These are phyloP conservation scores for Hydropsyche tenuis DNA, from an alignment of 1,140 invertebrate genomes.

Conservation along the genomic window DNA sequence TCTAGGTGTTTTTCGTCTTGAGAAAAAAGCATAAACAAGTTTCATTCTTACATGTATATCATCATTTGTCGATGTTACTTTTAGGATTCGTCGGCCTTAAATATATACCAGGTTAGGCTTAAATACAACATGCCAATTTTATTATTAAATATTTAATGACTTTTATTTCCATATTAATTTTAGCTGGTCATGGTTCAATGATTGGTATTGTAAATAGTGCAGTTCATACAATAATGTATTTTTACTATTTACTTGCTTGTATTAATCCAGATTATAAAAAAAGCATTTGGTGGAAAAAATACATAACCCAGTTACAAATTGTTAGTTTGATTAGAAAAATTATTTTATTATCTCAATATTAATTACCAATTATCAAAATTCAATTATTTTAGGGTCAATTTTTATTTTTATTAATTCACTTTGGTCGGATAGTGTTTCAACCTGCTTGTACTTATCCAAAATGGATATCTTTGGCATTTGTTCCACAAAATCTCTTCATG, in stretches of 20 bases:
- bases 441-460: slow-evolving; percentile 77
- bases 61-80: slow-evolving; percentile 77
- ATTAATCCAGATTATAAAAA: slow-evolving; percentile 69
- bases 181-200: slow-evolving; percentile 74
- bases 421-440: slow-evolving; percentile 70
- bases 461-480: slow-evolving; percentile 62
- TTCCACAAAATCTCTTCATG: slow-evolving; percentile 73
- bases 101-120: slow-evolving; percentile 65
- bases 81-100: slow-evolving; percentile 61
- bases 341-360: too few species aligned
- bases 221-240: slow-evolving; percentile 84
- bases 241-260: slow-evolving; percentile 76
- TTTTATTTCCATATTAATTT: too few species aligned
- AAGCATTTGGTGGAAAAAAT: slow-evolving; percentile 85
- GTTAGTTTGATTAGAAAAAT: too few species aligned
- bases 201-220: slow-evolving; percentile 77
- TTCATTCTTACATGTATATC: slow-evolving; percentile 83
- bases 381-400: slow-evolving; percentile 71
- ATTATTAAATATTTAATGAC: too few species aligned
- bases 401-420: slow-evolving; percentile 70
- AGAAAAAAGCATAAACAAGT: slow-evolving; percentile 84
- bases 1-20: slow-evolving; percentile 74
- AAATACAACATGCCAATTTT: too few species aligned
- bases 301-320: slow-evolving; percentile 79
- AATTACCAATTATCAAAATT: slow-evolving; percentile 23